Conservation (phyloP, 2,888 invertebrate species). For the Diarsia rubi region DNA sequence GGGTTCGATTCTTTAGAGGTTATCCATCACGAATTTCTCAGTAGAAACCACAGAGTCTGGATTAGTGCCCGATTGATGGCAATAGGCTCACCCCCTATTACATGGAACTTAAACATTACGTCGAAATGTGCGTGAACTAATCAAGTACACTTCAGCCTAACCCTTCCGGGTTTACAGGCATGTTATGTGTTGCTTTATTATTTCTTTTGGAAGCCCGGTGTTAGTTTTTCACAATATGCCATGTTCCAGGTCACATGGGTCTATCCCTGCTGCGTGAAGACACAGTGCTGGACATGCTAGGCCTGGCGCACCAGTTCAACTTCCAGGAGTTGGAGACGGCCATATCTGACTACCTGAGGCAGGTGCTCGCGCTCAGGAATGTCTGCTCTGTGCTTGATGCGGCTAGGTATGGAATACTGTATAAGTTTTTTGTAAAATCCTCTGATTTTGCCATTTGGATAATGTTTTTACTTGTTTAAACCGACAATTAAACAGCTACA, state of each 20-base stretch:
- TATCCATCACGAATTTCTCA: too few relatives aligned
- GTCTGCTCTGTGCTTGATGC: constrained; percentile 99
- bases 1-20: too few relatives aligned
- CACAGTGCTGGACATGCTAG: constrained; percentile 93
- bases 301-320: constrained; percentile 98
- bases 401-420: constrained; percentile 90
- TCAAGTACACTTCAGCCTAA: too few relatives aligned
- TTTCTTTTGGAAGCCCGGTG: neutral
- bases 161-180: too few relatives aligned
- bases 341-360: constrained; percentile 97
- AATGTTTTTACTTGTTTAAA: neutral
- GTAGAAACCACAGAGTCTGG: too few relatives aligned
- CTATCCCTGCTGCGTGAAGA: constrained; percentile 93
- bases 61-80: too few relatives aligned
- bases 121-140: too few relatives aligned
- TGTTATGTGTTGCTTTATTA: neutral
- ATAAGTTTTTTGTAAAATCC: neutral
- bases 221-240: neutral
- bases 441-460: neutral
- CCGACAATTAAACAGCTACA: neutral
- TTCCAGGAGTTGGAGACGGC: constrained; percentile 97
- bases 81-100: too few relatives aligned
- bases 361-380: constrained; percentile 96
- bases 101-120: too few relatives aligned
- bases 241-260: constrained; percentile 91